phyloP scores from a whole-genome alignment of 2,888 invertebrate genomes.

The Orchesellides sinensis region DNA sequence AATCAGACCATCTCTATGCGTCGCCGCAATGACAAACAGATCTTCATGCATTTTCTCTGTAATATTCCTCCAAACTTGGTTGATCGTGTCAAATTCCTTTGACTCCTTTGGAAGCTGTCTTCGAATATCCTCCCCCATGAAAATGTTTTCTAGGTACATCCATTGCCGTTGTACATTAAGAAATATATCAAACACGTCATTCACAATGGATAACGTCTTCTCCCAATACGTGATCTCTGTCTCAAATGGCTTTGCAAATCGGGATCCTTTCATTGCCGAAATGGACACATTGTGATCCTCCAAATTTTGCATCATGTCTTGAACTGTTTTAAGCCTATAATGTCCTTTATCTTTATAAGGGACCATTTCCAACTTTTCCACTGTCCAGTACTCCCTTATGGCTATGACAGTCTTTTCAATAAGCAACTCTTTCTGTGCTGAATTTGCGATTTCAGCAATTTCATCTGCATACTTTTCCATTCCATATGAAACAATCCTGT shows the following conservation, averaged over 20 bases:
- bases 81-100: slow-evolving; percentile 85
- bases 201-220: slow-evolving; percentile 86
- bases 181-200: slow-evolving; percentile 88
- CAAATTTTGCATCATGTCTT: slow-evolving; percentile 87
- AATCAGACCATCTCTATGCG: slow-evolving; percentile 77
- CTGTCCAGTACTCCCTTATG: slow-evolving; percentile 85
- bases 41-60: slow-evolving; percentile 78
- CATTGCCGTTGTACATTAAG: slow-evolving; percentile 91
- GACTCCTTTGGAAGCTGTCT: slow-evolving; percentile 89
- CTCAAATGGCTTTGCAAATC: slow-evolving; percentile 90
- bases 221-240: slow-evolving; percentile 92
- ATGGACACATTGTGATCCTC: slow-evolving; percentile 92
- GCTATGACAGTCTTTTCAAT: slow-evolving; percentile 88
- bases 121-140: slow-evolving; percentile 89
- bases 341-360: slow-evolving; percentile 83
- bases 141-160: slow-evolving; percentile 90
- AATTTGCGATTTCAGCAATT: slow-evolving; percentile 90
- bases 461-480: slow-evolving; percentile 90
- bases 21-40: slow-evolving; percentile 77
- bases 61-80: slow-evolving; percentile 84
- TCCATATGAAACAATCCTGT: slow-evolving; percentile 87
- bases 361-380: slow-evolving; percentile 84
- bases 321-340: slow-evolving; percentile 85
- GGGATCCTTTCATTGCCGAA: slow-evolving; percentile 91
- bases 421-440: slow-evolving; percentile 90